Evolutionary conservation across 1,140 invertebrate genomes (phyloP).

Genomic region (Parapsyche elsis): DNA sequence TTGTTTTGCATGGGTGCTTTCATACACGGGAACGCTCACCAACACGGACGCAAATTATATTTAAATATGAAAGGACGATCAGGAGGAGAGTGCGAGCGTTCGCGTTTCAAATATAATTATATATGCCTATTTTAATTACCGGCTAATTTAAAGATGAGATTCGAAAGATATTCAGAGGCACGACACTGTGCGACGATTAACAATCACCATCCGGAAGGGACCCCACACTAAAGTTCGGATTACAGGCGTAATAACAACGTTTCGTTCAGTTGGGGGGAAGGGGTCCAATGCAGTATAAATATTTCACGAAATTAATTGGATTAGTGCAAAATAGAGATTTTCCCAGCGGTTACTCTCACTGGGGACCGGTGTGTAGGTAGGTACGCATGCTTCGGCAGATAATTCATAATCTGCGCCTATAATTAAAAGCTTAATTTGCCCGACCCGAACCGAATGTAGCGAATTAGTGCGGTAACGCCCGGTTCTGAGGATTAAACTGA

Average conservation of each 20-base stretch:
- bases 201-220: too few relatives aligned
- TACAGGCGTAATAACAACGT: too few relatives aligned
- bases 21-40: not conserved
- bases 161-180: too few relatives aligned
- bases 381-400: not conserved
- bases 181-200: too few relatives aligned
- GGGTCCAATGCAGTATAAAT: too few relatives aligned
- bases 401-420: not conserved
- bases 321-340: too few relatives aligned
- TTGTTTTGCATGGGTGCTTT: constrained; percentile 2
- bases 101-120: not conserved
- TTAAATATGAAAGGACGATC: constrained; percentile 5
- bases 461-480: not conserved
- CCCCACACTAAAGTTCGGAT: too few relatives aligned
- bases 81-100: too few relatives aligned
- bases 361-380: not conserved
- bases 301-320: too few relatives aligned
- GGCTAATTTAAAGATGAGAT: too few relatives aligned
- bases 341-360: not conserved
- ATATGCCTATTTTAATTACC: not conserved
- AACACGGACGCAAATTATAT: not conserved
- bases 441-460: not conserved
- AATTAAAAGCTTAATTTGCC: constrained; percentile 4
- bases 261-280: too few relatives aligned
- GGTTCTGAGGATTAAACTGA: constrained; percentile 3